Evolutionary conservation across 2,113 vertebrate species (phyloP).

Genomic region (Gnathonemus longibarbis): DNA sequence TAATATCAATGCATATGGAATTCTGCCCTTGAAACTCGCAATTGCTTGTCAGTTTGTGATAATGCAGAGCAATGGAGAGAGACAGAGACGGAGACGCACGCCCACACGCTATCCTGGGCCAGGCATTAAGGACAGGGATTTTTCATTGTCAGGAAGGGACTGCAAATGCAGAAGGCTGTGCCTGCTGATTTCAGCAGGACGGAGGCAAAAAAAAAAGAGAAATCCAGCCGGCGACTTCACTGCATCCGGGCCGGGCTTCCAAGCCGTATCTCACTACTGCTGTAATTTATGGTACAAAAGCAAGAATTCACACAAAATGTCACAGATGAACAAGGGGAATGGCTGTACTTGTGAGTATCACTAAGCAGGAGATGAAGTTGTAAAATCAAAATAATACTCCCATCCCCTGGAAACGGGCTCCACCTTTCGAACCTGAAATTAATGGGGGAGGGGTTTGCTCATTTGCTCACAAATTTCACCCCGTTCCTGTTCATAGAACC

Average conservation of each 20-base stretch:
- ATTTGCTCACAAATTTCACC: neutral
- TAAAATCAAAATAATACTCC: neutral
- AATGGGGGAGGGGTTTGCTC: neutral
- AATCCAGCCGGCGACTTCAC: slow-evolving; percentile 46
- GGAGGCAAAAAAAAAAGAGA: slow-evolving; percentile 36
- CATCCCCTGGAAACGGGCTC: neutral
- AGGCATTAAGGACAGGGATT: slow-evolving; percentile 50
- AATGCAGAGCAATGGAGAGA: neutral
- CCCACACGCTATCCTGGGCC: slow-evolving; percentile 29
- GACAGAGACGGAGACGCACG: neutral
- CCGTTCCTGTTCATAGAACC: neutral
- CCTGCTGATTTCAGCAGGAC: slow-evolving; percentile 65
- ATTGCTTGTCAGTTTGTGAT: neutral
- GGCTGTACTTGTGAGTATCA: neutral
- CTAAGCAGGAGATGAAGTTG: neutral
- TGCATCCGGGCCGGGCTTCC: slow-evolving; percentile 40
- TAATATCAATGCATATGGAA: neutral
- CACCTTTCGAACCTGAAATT: neutral
- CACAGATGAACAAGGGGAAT: neutral
- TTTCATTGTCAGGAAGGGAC: slow-evolving; percentile 63
- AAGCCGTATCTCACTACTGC: slow-evolving; percentile 6
- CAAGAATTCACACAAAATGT: neutral
- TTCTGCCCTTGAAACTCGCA: neutral
- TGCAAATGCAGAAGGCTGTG: slow-evolving; percentile 47
- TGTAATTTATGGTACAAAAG: neutral